Conservation (phyloP, 2,113 vertebrate genomes). For the Enhydra lutris region DNA sequence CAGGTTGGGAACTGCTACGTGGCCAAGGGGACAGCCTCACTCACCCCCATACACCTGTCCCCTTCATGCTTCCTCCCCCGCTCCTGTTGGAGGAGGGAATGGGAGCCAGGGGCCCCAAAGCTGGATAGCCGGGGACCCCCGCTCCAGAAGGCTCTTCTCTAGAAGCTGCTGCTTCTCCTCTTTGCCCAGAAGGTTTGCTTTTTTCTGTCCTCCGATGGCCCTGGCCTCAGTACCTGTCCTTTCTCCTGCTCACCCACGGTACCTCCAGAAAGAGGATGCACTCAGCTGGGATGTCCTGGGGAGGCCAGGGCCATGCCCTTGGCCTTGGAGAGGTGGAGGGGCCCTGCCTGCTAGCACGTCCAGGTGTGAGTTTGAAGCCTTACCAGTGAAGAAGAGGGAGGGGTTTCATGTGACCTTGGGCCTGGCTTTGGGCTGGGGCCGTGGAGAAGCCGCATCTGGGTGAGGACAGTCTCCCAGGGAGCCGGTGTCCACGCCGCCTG, state of each 20-base stretch:
- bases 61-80: fast-evolving
- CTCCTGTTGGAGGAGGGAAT: background rate
- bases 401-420: too few species aligned
- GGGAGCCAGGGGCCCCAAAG: fast-evolving
- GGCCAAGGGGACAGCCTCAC: background rate
- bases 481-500: background rate
- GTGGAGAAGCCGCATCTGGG: background rate
- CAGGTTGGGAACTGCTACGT: background rate
- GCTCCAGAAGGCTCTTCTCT: too few species aligned
- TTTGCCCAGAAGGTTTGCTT: background rate
- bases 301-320: too few species aligned
- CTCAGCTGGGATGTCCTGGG: background rate
- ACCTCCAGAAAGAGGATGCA: fast-evolving
- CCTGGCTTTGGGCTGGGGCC: background rate
- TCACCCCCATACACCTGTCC: background rate
- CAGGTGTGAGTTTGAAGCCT: background rate
- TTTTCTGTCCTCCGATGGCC: background rate
- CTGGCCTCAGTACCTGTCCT: background rate
- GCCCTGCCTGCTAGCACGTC: background rate
- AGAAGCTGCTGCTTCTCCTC: fast-evolving
- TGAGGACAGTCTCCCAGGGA: background rate
- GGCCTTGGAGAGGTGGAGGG: fast-evolving
- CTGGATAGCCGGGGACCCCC: too few species aligned
- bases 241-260: fast-evolving
- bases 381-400: background rate